Evolutionary conservation across 2,113 vertebrate genomes (phyloP).

Genomic region (Chaetops frenatus): DNA sequence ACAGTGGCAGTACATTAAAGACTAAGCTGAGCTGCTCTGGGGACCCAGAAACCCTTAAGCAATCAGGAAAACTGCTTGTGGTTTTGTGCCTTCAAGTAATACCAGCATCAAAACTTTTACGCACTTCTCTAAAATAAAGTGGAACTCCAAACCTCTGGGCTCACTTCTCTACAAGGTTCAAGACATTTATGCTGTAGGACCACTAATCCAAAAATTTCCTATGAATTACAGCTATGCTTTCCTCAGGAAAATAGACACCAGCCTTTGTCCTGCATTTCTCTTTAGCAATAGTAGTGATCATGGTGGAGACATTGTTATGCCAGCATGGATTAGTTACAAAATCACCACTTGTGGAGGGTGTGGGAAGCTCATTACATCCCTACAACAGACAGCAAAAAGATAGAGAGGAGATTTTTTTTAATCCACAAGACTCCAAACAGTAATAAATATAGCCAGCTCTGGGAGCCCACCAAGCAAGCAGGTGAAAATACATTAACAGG

Average conservation of each 20-base stretch:
- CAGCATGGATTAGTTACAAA: background rate
- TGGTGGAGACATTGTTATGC: background rate
- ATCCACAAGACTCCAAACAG: background rate
- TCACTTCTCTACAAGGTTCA: background rate
- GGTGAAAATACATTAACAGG: conserved; percentile 1
- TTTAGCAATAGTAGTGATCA: conserved; percentile 31
- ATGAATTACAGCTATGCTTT: background rate
- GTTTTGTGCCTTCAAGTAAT: background rate
- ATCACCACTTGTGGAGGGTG: background rate
- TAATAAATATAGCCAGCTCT: background rate
- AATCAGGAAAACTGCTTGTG: background rate
- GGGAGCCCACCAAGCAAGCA: conserved; percentile 36
- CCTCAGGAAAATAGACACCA: background rate
- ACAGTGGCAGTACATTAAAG: background rate
- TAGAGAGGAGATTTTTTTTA: background rate
- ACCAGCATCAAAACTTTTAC: background rate
- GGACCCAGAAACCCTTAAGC: background rate
- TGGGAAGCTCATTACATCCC: background rate
- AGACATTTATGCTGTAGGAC: background rate
- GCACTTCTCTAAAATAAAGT: background rate
- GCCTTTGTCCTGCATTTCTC: conserved; percentile 24
- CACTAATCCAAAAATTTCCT: background rate
- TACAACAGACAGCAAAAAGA: background rate
- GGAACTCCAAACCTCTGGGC: background rate
- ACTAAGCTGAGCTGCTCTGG: background rate